Conservation (phyloP, 2,113 vertebrate species). For the Phyllopteryx taeniolatus region DNA sequence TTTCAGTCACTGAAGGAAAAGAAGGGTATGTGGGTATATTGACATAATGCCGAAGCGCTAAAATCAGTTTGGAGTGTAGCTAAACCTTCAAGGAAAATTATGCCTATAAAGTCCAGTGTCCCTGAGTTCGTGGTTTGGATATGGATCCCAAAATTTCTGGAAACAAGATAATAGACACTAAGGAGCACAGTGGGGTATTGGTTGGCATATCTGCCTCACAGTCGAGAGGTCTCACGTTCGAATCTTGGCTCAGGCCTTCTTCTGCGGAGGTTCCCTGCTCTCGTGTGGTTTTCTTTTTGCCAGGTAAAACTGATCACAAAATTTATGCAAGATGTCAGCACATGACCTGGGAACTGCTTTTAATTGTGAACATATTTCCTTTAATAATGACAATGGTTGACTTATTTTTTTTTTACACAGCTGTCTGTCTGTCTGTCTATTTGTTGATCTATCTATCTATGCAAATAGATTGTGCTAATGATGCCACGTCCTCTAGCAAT, state of each 20-base stretch:
- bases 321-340: no score
- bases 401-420: no score
- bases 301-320: neutral
- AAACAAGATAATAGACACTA: no score
- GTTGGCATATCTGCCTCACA: neutral
- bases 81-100: constrained; percentile 2
- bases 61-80: constrained; percentile 37
- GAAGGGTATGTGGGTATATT: constrained; percentile 36
- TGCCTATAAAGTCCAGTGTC: constrained; percentile 1
- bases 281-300: neutral
- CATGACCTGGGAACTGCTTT: no score
- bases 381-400: no score
- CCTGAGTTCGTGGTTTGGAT: neutral
- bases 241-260: no score
- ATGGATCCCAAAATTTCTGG: no score
- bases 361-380: no score
- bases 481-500: no score
- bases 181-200: neutral
- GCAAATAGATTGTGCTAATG: no score
- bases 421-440: neutral
- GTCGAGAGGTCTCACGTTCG: neutral
- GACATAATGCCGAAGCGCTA: constrained; percentile 22
- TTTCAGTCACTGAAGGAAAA: constrained; percentile 41
- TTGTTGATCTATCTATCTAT: no score
- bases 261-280: no score